These are phyloP conservation scores for Pyrrhura leucotis DNA, from an alignment of 2,797 vertebrate species.

Conservation along the genomic window DNA sequence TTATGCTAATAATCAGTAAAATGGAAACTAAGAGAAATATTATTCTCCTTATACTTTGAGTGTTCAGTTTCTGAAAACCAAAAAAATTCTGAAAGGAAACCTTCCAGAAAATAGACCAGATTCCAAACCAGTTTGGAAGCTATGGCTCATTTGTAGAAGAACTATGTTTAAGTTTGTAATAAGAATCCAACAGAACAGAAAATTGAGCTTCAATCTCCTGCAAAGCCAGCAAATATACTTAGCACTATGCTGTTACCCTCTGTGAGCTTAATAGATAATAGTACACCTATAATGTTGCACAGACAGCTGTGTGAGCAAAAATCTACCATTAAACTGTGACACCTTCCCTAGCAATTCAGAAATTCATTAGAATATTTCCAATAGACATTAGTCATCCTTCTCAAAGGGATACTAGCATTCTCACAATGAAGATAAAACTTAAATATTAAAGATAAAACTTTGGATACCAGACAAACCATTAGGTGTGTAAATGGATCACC, in stretches of 20 bases:
- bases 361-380: slow-evolving; percentile 51
- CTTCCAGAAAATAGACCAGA: neutral
- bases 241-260: neutral
- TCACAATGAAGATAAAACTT: neutral
- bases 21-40: neutral
- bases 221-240: neutral
- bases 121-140: neutral
- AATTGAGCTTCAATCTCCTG: neutral
- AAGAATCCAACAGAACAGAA: neutral
- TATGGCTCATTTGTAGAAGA: neutral
- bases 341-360: slow-evolving; percentile 20
- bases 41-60: neutral
- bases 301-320: slow-evolving; percentile 35
- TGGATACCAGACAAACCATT: slow-evolving; percentile 2
- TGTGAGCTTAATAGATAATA: neutral
- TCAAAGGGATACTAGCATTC: slow-evolving; percentile 11
- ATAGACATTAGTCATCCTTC: slow-evolving; percentile 11
- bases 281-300: neutral
- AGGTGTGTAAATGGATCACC: neutral
- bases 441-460: slow-evolving; percentile 1
- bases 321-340: slow-evolving; percentile 22
- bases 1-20: neutral
- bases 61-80: neutral
- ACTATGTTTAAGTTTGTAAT: neutral
- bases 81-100: neutral